Evolutionary conservation across 1,140 invertebrate species (phyloP).

Genomic region (Glomeris maerens): DNA sequence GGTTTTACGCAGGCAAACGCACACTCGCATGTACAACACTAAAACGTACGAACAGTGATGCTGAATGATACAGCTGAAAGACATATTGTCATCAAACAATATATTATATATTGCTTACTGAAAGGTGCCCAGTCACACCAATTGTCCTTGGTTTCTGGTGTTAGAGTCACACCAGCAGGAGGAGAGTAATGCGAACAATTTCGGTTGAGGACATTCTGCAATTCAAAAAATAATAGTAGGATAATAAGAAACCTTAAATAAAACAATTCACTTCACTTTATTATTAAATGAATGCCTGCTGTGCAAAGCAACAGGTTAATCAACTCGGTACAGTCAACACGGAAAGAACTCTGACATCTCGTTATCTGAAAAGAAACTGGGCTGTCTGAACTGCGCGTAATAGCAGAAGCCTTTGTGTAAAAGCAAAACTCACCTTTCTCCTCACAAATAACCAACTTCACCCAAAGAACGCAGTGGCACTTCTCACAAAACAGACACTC

Average conservation of each 20-base stretch:
- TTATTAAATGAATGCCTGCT: background rate
- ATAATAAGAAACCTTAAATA: constrained; percentile 5
- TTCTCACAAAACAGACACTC: too few species aligned
- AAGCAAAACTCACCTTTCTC: too few species aligned
- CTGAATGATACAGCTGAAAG: background rate
- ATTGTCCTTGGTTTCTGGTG: constrained; percentile 39
- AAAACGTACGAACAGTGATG: background rate
- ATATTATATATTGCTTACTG: constrained; percentile 41
- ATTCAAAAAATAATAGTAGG: constrained; percentile 8
- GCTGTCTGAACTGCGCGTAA: too few species aligned
- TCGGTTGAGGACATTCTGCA: constrained; percentile 55
- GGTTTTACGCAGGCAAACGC: background rate
- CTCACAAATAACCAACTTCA: too few species aligned
- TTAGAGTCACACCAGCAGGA: constrained; percentile 36
- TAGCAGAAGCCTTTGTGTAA: too few species aligned
- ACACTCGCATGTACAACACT: background rate
- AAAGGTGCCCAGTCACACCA: constrained; percentile 90
- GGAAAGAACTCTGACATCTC: background rate
- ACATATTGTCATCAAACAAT: background rate
- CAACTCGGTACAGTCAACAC: background rate
- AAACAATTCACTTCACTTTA: background rate
- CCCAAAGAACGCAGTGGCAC: too few species aligned
- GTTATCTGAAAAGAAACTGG: too few species aligned
- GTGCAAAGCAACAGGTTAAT: background rate
- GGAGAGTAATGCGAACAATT: constrained; percentile 57